Evolutionary conservation across 2,113 vertebrate species (phyloP), one percentile per base, ranked within the genome.

Genomic region (Lampris megalopsis): DNA sequence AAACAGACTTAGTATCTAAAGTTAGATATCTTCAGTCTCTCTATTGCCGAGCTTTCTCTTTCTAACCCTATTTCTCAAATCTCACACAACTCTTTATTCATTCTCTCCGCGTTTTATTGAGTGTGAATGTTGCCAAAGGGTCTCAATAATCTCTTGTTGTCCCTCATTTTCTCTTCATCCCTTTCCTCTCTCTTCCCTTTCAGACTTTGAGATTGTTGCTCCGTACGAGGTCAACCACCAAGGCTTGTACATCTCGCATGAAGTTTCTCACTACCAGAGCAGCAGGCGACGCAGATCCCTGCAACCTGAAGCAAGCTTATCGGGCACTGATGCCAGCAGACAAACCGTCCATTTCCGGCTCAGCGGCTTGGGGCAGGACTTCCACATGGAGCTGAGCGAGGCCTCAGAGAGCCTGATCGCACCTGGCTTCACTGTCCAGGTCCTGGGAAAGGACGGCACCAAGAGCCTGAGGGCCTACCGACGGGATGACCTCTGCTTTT

Each of bases 171-270:
- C 11, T 24, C 10, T 13, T 13, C 5, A 13, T 53, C 10, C 3
- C 60, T 24, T 42, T n/a, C 45, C 42, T 35, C 61, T 35, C 24
- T 35, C 61, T 47, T 4, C 69, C 45, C 42, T 75, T 85, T 68
- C 86, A 97, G 96, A 97, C 76, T 97, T 95, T 79, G 94, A 95
- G 76, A 92, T 97, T 73, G 95, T 97, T 24, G 88, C 93, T 58
- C 96, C 94, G 5, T 96, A 95, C 1, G 96, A 97, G 85, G 95
- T 97, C 48, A 92, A 94, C 88, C 84, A 80, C 70, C 79, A 88
- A 24, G 96, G 96, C 1, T 75, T 71, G 45, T 96, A 95, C 36
- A 81, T 97, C 78, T 96, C 96, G 45, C 95, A 95, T 0, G 91
- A 94, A 8, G 82, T 97, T 58, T 36, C 75, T 13, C 96, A 96